Evolutionary conservation across 2,888 invertebrate genomes (phyloP).

Genomic region (Aphidius colemani): DNA sequence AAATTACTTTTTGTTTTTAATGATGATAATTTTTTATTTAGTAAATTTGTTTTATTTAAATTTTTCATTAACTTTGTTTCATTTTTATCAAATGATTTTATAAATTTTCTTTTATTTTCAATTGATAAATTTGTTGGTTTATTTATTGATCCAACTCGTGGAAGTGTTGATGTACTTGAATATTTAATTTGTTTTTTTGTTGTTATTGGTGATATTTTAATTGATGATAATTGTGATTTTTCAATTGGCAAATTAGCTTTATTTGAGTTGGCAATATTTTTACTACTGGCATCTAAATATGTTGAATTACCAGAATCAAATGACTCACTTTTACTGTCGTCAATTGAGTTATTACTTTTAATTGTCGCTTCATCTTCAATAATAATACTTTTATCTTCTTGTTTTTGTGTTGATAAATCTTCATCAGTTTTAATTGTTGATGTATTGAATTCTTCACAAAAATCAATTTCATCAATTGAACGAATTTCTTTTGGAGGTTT

Average conservation of each 20-base stretch:
- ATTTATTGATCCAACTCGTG: slow-evolving; percentile 19
- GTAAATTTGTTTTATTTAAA: neutral
- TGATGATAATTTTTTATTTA: neutral
- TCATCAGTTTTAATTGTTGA: slow-evolving; percentile 12
- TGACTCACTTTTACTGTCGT: no score
- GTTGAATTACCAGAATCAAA: neutral
- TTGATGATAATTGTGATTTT: neutral
- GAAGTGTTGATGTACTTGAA: neutral
- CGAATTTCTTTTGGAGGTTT: neutral
- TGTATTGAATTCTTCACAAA: neutral
- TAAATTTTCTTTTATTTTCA: neutral
- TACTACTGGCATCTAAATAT: slow-evolving; percentile 34
- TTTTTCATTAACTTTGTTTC: neutral
- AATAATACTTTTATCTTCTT: neutral
- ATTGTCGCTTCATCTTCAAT: neutral
- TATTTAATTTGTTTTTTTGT: no score
- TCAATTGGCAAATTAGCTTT: slow-evolving; percentile 16
- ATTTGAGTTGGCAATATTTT: slow-evolving; percentile 20
- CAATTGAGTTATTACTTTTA: neutral
- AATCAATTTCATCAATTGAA: neutral
- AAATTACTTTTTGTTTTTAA: slow-evolving; percentile 21
- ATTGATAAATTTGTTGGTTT: slow-evolving; percentile 19
- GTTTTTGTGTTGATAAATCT: neutral
- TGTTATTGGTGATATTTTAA: neutral
- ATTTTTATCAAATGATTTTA: neutral